A percentile compares a stretch with the other conserved stretches of the same genome.
phyloP scores from a whole-genome alignment of 37 sponge, comb jelly and placozoan genomes.

The Halisarca cf. caerulea region DNA sequence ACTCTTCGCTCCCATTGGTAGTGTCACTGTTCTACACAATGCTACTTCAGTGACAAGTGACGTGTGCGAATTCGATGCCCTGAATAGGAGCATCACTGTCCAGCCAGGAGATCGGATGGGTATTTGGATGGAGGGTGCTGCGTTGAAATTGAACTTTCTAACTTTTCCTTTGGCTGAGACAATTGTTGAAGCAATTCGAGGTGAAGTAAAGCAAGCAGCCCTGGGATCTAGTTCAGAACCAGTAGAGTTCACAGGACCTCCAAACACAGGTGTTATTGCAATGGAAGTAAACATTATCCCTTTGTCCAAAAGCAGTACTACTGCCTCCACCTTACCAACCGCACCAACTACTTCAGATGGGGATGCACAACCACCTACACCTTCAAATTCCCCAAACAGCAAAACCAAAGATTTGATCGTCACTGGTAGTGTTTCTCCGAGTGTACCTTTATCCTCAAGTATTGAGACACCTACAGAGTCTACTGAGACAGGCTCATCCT shows the following conservation, averaged over 20 bases:
- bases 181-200: background rate
- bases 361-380: no score
- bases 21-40: background rate
- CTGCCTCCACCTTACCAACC: background rate
- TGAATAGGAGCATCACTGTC: background rate
- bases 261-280: background rate
- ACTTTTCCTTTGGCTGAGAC: background rate
- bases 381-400: no score
- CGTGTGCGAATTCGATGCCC: background rate
- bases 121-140: constrained; percentile 4
- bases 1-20: background rate
- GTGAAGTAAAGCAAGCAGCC: background rate
- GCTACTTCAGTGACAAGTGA: background rate
- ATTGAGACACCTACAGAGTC: background rate
- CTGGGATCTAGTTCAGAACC: background rate
- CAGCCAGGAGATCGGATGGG: constrained; percentile 26
- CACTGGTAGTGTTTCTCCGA: no score
- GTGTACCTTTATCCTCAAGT: background rate
- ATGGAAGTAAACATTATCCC: background rate
- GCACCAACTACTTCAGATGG: background rate
- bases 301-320: background rate
- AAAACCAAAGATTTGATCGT: no score
- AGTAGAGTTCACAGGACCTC: background rate
- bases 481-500: background rate
- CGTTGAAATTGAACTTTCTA: background rate